phyloP scores from a whole-genome alignment of 1,140 invertebrate species.

The Asobara japonica region DNA sequence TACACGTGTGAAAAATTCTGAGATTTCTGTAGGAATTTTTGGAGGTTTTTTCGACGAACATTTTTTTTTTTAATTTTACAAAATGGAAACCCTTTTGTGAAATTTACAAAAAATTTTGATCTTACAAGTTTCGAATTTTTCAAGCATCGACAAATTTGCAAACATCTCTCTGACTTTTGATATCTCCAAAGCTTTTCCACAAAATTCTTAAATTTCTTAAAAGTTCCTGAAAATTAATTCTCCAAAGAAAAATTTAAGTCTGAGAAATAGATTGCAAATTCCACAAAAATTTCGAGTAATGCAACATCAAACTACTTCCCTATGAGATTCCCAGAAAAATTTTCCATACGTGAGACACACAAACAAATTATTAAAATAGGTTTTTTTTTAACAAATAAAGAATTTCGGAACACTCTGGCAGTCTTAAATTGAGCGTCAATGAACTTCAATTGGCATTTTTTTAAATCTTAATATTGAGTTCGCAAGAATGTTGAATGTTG shows the following conservation, averaged over 20 bases:
- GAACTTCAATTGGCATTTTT: not conserved
- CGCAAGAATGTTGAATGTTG: too few species aligned
- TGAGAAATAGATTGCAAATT: too few species aligned
- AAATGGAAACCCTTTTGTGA: not conserved
- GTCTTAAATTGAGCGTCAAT: slow-evolving; percentile 59
- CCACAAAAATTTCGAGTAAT: too few species aligned
- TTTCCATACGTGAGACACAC: too few species aligned
- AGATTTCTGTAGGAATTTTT: too few species aligned
- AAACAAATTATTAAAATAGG: not conserved
- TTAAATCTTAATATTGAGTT: too few species aligned
- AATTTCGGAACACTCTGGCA: slow-evolving; percentile 40
- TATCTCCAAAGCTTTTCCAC: not conserved
- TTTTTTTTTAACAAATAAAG: not conserved
- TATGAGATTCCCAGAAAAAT: too few species aligned
- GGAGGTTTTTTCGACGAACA: too few species aligned
- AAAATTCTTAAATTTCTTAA: not conserved
- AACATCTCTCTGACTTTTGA: not conserved
- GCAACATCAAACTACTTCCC: too few species aligned
- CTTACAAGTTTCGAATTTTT: not conserved
- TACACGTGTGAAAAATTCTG: too few species aligned
- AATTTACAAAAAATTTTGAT: not conserved
- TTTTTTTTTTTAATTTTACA: too few species aligned
- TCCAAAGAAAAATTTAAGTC: not conserved
- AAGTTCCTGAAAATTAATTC: not conserved
- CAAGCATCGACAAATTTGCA: not conserved